phyloP scores from a whole-genome alignment of 2,888 invertebrate genomes.

The Cheilosia vernalis region DNA sequence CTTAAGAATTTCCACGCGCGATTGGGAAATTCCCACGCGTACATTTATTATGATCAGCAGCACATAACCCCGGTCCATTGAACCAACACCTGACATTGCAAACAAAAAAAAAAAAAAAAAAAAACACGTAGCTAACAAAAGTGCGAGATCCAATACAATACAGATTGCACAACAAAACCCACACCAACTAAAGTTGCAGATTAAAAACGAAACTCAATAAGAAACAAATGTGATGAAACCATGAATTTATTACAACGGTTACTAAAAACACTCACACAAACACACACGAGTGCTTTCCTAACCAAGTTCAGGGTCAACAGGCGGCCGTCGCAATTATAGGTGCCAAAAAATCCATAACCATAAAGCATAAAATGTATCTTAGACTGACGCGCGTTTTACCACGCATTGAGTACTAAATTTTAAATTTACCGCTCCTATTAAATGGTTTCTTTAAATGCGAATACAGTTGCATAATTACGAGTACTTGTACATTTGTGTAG shows the following conservation, averaged over 20 bases:
- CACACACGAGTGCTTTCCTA: constrained; percentile 1
- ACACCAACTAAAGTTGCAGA: constrained; percentile 9
- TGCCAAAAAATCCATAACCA: constrained; percentile 25
- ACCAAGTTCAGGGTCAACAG: constrained; percentile 66
- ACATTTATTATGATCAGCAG: neutral
- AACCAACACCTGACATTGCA: constrained; percentile 29
- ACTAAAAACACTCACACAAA: neutral
- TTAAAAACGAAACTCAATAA: neutral
- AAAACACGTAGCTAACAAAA: neutral
- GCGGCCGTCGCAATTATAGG: constrained; percentile 7
- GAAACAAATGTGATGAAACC: constrained; percentile 21
- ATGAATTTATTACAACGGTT: constrained; percentile 16
- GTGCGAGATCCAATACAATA: constrained; percentile 2
- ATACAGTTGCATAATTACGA: constrained; percentile 38
- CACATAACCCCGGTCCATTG: constrained; percentile 31
- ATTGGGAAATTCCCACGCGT: constrained; percentile 14
- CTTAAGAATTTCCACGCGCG: neutral
- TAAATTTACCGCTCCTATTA: constrained; percentile 25
- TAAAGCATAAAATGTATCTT: constrained; percentile 3
- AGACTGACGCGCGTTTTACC: constrained; percentile 6
- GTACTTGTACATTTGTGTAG: neutral
- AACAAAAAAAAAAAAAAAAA: no score
- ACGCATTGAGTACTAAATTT: constrained; percentile 21
- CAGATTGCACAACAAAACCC: constrained; percentile 13
- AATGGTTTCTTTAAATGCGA: constrained; percentile 27